A percentile compares a stretch with the other conserved stretches of the same genome.
These are phyloP conservation scores for Eupithecia tripunctaria DNA, from an alignment of 2,888 invertebrate genomes.

Conservation along the genomic window DNA sequence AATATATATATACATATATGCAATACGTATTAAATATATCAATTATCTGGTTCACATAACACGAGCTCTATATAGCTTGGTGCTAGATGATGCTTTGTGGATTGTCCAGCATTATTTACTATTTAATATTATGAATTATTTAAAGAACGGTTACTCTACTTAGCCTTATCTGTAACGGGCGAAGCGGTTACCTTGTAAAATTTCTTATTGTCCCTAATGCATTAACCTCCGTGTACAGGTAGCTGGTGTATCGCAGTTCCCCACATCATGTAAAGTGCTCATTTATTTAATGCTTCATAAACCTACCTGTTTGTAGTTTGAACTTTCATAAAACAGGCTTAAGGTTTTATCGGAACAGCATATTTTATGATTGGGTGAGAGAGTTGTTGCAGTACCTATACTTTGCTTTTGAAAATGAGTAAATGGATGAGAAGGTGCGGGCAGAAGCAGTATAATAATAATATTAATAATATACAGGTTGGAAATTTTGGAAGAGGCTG, in stretches of 20 bases:
- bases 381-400: conserved; percentile 1
- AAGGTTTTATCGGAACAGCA: conserved; percentile 18
- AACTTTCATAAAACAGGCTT: conserved; percentile 18
- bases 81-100: no score
- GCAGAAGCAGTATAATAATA: no score
- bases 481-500: no score
- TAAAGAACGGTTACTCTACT: background rate
- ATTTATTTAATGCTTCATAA: conserved; percentile 33
- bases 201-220: background rate
- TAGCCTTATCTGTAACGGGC: background rate
- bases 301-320: conserved; percentile 29
- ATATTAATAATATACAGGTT: no score
- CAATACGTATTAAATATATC: no score
- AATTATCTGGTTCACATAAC: no score
- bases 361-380: background rate
- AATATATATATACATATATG: no score
- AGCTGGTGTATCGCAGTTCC: conserved; percentile 24
- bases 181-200: background rate
- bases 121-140: no score
- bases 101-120: no score
- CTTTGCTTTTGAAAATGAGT: background rate
- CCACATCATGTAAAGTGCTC: conserved; percentile 36
- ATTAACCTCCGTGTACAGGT: conserved; percentile 16
- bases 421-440: no score
- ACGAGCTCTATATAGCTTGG: no score